Percentiles rank a stretch among this genome's conserved stretches.
phyloP scores from a whole-genome alignment of 2,888 invertebrate species.

The Drosophila lutescens region DNA sequence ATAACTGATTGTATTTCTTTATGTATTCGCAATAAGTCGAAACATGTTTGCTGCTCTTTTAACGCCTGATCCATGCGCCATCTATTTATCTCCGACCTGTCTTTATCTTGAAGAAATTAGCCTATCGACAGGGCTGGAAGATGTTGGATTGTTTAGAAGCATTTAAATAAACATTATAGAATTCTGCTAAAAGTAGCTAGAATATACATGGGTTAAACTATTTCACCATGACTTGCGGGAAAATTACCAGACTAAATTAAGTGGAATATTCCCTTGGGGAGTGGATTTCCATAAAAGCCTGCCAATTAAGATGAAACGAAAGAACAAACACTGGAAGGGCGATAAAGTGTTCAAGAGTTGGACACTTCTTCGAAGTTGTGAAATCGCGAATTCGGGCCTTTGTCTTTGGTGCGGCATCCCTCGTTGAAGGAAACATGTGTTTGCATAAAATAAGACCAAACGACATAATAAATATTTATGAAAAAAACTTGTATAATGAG shows the following conservation, averaged over 20 bases:
- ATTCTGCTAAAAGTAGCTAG: constrained; percentile 11
- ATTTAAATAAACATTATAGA: constrained; percentile 23
- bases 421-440: constrained; percentile 51
- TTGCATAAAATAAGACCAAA: constrained; percentile 54
- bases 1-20: constrained; percentile 25
- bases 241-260: not conserved
- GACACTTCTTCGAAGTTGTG: constrained; percentile 21
- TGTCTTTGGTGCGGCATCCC: constrained; percentile 22
- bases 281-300: not conserved
- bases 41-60: constrained; percentile 61
- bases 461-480: constrained; percentile 66
- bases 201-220: constrained; percentile 5
- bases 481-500: constrained; percentile 41
- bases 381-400: constrained; percentile 4
- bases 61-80: constrained; percentile 30
- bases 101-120: constrained; percentile 21
- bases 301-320: constrained; percentile 11
- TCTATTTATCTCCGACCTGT: constrained; percentile 16
- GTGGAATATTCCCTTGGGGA: not conserved
- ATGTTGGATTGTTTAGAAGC: constrained; percentile 9
- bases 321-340: not conserved
- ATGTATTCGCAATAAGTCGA: constrained; percentile 47
- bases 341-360: constrained; percentile 4
- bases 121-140: constrained; percentile 27
- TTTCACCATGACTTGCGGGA: constrained; percentile 23